Evolutionary conservation across 2,888 invertebrate genomes (phyloP), one percentile per base, ranked within the genome.

Genomic region (Trissolcus brochymenae): DNA sequence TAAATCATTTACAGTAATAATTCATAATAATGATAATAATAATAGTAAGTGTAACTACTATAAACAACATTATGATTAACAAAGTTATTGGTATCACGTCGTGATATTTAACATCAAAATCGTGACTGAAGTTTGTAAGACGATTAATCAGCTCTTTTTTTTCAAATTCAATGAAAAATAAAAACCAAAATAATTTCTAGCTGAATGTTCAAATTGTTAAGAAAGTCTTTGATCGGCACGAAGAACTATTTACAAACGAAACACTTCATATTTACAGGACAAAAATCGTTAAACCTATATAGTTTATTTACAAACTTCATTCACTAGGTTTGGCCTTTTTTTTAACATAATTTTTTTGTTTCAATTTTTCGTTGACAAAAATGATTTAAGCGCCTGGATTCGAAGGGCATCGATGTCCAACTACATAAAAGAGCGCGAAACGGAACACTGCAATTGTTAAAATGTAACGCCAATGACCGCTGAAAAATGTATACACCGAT

Each of bases 1-100:
- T 81, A 84, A 84, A 82, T 81, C 81, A 82, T 84, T 79, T 84
- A 84, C 83, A 83, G 54, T 74, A 68, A 64, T 79, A 81, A 80
- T 80, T 79, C 80, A 82, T 81, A 71, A 16, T 72, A 64, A 82
- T 81, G 70, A 16, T 72, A 64, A 54, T 65, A 53, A 72, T 64
- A 59, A 54, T 55, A 56, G 21, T 67, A 57, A 41, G 46, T 50
- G 61, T 77, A 78, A 76, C 75, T 76, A 76, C 80, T 80, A 74
- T 65, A 41, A 77, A 70, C 70, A 70, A 60, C 56, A 66, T 68
- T 51, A 66, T 46, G 21, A 64, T 77, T 64, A 77, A 68, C 61
- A 73, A 68, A 73, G 59, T 73, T 56, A 62, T 49, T 57, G 53
- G 66, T 60, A 68, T 35, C 70, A 77, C 75, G 70, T 41, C 50